Evolutionary conservation across 2,797 vertebrate species (phyloP).

Genomic region (Microctenopoma stevenorrisi): DNA sequence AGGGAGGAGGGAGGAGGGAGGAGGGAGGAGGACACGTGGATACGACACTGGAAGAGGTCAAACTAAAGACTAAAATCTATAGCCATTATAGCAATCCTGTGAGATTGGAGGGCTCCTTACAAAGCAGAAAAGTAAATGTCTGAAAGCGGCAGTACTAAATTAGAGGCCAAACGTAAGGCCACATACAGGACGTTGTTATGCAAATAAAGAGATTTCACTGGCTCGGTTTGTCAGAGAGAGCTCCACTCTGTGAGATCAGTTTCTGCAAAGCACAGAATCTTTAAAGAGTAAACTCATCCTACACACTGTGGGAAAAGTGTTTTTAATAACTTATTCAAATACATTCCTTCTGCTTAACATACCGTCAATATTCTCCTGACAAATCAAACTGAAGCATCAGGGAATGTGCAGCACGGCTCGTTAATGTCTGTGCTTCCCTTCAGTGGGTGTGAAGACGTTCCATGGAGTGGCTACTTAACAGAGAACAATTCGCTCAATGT

Average conservation of each 20-base stretch:
- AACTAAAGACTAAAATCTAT: slow-evolving; percentile 14
- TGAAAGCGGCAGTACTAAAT: background rate
- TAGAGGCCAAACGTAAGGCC: background rate
- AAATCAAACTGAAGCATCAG: background rate
- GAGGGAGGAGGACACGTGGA: slow-evolving; percentile 1
- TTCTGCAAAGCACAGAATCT: background rate
- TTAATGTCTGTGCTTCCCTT: background rate
- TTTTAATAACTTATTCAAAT: too few species aligned
- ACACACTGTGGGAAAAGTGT: too few species aligned
- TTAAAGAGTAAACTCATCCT: background rate
- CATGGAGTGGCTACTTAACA: slow-evolving; percentile 23
- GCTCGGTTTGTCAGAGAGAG: background rate
- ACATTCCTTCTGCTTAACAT: background rate
- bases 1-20: slow-evolving; percentile 18
- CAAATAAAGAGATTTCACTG: background rate
- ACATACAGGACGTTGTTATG: background rate
- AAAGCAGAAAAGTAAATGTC: background rate
- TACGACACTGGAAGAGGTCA: slow-evolving; percentile 4
- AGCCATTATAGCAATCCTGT: background rate
- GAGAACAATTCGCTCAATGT: slow-evolving; percentile 10
- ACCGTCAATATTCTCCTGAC: background rate
- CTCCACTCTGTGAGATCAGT: background rate
- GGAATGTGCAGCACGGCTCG: background rate
- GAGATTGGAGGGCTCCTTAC: background rate
- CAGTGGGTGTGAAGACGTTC: background rate